Percentiles rank a stretch among this genome's conserved stretches.
Evolutionary conservation across 2,888 invertebrate genomes (phyloP).

Genomic region (Limnephilus auricula): DNA sequence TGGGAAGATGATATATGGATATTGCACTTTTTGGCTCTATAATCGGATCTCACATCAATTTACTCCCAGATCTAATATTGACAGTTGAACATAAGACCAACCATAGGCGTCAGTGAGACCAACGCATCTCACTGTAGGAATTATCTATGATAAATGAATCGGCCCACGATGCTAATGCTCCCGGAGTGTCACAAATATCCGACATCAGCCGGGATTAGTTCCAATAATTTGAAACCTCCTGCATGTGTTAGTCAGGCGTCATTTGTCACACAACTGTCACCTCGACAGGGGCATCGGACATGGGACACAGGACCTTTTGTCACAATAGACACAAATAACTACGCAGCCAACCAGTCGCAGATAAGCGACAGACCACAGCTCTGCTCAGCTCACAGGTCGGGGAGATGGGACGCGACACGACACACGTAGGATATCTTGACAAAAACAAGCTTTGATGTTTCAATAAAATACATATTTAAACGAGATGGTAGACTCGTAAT

Average conservation of each 20-base stretch:
- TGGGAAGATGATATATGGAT: background rate
- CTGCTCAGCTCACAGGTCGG: background rate
- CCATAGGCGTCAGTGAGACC: background rate
- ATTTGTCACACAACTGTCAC: conserved; percentile 44
- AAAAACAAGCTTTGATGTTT: conserved; percentile 5
- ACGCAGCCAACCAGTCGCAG: background rate
- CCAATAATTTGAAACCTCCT: conserved; percentile 27
- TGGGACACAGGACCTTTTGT: conserved; percentile 14
- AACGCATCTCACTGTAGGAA: background rate
- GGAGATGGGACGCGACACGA: background rate
- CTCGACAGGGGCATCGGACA: conserved; percentile 3
- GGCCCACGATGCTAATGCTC: background rate
- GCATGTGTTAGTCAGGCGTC: conserved; percentile 23
- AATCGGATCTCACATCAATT: background rate
- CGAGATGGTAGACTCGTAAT: background rate
- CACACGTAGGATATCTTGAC: conserved; percentile 10
- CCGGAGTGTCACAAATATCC: conserved; percentile 6
- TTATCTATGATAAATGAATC: background rate
- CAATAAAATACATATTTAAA: conserved; percentile 2
- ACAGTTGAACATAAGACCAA: background rate
- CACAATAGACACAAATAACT: conserved; percentile 11
- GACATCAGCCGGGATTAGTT: conserved; percentile 33
- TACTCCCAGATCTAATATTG: background rate
- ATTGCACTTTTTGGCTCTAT: background rate
- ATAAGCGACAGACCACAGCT: background rate